Conservation (phyloP, 2,888 invertebrate genomes). For the Pollenia griseotomentosa region DNA sequence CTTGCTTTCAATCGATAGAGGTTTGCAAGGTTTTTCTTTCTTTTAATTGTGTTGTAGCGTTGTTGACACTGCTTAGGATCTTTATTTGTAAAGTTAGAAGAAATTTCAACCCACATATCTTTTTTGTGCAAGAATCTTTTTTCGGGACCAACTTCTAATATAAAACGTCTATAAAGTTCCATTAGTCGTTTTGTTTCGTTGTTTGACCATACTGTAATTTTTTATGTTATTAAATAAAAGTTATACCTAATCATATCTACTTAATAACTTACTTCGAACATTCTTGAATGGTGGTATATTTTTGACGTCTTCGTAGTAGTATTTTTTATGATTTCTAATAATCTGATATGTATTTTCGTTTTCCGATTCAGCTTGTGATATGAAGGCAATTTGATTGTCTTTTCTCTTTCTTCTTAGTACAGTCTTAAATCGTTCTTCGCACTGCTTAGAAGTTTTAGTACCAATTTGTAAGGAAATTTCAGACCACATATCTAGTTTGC, state of each 20-base stretch:
- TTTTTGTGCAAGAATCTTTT: slow-evolving; percentile 48
- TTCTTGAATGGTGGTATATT: background rate
- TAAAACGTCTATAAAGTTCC: slow-evolving; percentile 16
- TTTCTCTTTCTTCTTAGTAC: slow-evolving; percentile 41
- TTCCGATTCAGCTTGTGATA: background rate
- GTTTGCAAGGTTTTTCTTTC: slow-evolving; percentile 10
- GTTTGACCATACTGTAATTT: slow-evolving; percentile 41
- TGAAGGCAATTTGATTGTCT: background rate
- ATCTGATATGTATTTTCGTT: background rate
- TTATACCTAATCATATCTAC: background rate
- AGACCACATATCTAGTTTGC: slow-evolving; percentile 45
- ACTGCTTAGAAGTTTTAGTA: slow-evolving; percentile 37
- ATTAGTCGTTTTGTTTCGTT: slow-evolving; percentile 38
- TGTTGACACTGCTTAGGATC: slow-evolving; percentile 41
- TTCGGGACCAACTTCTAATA: slow-evolving; percentile 39
- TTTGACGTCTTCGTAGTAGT: background rate
- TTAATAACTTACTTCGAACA: background rate
- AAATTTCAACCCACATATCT: slow-evolving; percentile 55
- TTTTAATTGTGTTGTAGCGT: slow-evolving; percentile 39
- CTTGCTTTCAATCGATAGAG: background rate
- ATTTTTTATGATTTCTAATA: slow-evolving; percentile 5
- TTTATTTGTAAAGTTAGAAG: slow-evolving; percentile 31
- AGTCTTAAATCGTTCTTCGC: slow-evolving; percentile 48
- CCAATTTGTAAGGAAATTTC: slow-evolving; percentile 35
- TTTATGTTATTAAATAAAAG: background rate